Conservation (phyloP, 2,888 invertebrate species). For the Parnassius mnemosyne region DNA sequence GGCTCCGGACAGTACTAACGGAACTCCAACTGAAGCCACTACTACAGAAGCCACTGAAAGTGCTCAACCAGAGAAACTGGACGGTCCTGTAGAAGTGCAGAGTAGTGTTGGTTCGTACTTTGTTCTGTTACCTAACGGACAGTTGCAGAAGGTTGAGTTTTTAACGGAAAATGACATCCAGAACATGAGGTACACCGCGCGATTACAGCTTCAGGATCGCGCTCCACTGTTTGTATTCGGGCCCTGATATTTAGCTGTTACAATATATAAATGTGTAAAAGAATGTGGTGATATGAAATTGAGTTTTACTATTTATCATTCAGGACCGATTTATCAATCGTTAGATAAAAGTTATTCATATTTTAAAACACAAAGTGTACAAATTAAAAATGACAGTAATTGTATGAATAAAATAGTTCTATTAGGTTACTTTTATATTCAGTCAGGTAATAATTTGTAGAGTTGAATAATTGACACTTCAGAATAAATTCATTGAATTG, state of each 20-base stretch:
- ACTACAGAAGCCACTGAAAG: constrained; percentile 50
- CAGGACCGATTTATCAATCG: no score
- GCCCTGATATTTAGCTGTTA: constrained; percentile 36
- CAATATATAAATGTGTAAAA: no score
- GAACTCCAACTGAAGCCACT: constrained; percentile 48
- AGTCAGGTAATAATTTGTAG: no score
- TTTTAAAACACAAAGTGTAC: no score
- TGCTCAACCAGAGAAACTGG: constrained; percentile 58
- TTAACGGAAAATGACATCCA: constrained; percentile 69
- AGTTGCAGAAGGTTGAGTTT: constrained; percentile 82
- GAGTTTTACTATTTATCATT: no score
- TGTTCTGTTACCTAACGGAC: constrained; percentile 82
- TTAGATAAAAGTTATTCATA: no score
- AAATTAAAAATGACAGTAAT: no score
- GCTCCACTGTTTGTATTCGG: constrained; percentile 59
- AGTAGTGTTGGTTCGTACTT: constrained; percentile 82
- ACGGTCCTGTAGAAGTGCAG: constrained; percentile 63
- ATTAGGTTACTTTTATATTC: no score
- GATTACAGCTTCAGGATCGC: constrained; percentile 73
- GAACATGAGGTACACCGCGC: constrained; percentile 83
- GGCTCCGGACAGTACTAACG: constrained; percentile 49
- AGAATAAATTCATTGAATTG: no score
- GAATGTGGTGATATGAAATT: no score
- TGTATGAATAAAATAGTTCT: no score
- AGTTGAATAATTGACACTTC: no score